Percentiles rank a stretch among this genome's conserved stretches.
These are phyloP conservation scores for Ormyrus rosae DNA, from an alignment of 2,888 invertebrate genomes.

Conservation along the genomic window DNA sequence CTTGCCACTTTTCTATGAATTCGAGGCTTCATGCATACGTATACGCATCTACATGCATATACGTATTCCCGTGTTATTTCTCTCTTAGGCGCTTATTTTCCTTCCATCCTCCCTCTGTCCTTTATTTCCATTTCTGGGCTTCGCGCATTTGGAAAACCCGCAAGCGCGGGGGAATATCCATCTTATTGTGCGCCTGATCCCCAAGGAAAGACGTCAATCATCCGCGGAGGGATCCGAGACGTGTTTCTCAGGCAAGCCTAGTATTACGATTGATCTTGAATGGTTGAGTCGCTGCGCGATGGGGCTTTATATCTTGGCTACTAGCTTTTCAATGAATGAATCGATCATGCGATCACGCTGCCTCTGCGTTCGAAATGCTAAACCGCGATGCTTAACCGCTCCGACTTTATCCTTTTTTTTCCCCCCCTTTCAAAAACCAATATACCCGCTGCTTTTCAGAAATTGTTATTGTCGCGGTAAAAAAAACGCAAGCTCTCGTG, in stretches of 20 bases:
- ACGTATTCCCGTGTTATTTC: slow-evolving; percentile 7
- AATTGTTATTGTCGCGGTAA: not conserved
- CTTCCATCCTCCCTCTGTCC: not conserved
- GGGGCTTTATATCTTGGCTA: not conserved
- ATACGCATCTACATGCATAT: slow-evolving; percentile 9
- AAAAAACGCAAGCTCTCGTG: too few species aligned
- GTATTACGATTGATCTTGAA: slow-evolving; percentile 44
- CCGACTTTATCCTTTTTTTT: not conserved
- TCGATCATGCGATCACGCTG: slow-evolving; percentile 13
- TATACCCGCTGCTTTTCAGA: not conserved
- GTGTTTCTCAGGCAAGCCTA: slow-evolving; percentile 30
- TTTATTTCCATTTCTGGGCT: slow-evolving; percentile 23
- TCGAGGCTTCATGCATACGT: not conserved
- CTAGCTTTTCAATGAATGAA: slow-evolving; percentile 24
- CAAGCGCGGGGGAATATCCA: slow-evolving; percentile 31
- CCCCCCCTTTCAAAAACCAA: not conserved
- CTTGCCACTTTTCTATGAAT: slow-evolving; percentile 46
- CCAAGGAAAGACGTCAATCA: slow-evolving; percentile 47
- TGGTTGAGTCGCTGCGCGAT: not conserved
- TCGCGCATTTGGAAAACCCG: slow-evolving; percentile 22
- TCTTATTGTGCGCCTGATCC: slow-evolving; percentile 43
- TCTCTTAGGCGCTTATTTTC: slow-evolving; percentile 26
- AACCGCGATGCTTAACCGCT: slow-evolving; percentile 2
- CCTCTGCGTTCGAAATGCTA: slow-evolving; percentile 9
- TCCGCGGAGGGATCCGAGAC: slow-evolving; percentile 12